Evolutionary conservation across 1,140 invertebrate species (phyloP), one percentile per base, ranked within the genome.

Genomic region (Apis laboriosa): DNA sequence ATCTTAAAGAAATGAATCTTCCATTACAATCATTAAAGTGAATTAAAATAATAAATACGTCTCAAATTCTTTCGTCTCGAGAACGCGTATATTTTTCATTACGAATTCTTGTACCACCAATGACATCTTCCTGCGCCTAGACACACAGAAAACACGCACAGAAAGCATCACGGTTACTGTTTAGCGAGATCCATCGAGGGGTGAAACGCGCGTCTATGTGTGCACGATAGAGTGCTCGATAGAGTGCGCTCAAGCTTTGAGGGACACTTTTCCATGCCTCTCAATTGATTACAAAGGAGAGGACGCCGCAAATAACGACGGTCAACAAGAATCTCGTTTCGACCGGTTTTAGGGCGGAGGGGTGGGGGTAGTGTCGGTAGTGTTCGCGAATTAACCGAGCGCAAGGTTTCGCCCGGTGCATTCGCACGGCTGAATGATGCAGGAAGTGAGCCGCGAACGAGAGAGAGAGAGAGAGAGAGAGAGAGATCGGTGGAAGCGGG

Each of bases 341-440:
- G 34, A 43, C 34, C 34, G 75, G 78, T 78, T 83, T 71, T 51
- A 56, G 13, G 66, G 4, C 28, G 74, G 80, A 71, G 78, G 66
- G 68, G 64, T 63, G 58, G 51, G 53, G 17, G 15, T 7, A 64
- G 49, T 70, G 70, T 81, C 78, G 24, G 78, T n/a, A 34, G 78
- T 75, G 78, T 84, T 72, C 78, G 63, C 79, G 78, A 81, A 81
- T 84, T 84, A 84, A 84, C 78, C 78, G 79, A 81, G 78, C 64
- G 83, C 64, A 56, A 84, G 78, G 78, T 81, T 81, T 84, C 66
- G 64, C 66, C 78, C 55, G 64, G 71, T 84, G 72, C 78, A 81
- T 64, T 81, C 78, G 83, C 58, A 76, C 53, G 72, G 78, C 56
- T 84, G 70, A 80, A 84, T 75, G 71, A 43, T 84, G 83, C 78